Conservation (phyloP, 2,797 vertebrate genomes). For the Notolabrus celidotus region DNA sequence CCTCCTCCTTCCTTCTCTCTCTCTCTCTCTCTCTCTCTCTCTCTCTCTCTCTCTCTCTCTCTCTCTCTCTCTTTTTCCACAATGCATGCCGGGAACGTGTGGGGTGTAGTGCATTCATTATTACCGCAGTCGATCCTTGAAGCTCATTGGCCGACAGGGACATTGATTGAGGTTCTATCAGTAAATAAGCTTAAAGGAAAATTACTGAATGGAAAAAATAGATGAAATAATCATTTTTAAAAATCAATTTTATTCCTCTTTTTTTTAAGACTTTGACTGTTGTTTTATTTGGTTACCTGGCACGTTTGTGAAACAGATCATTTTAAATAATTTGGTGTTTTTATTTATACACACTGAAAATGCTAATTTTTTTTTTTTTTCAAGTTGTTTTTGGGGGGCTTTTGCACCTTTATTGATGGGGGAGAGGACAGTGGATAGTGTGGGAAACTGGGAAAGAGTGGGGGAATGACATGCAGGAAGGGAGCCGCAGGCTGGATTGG, state of each 20-base stretch:
- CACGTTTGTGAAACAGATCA: no score
- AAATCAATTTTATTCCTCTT: not conserved
- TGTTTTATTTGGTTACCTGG: not conserved
- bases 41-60: slow-evolving; percentile 34
- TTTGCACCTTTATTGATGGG: no score
- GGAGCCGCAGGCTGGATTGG: no score
- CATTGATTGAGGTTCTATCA: slow-evolving; percentile 11
- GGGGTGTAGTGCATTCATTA: slow-evolving; percentile 65
- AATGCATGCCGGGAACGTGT: slow-evolving; percentile 85
- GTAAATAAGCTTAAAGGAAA: not conserved
- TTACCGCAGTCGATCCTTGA: slow-evolving; percentile 48
- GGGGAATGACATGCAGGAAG: no score
- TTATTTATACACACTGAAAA: no score
- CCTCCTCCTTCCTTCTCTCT: no score
- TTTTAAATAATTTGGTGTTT: no score
- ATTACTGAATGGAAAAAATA: not conserved
- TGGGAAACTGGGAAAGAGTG: no score
- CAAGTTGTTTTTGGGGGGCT: no score
- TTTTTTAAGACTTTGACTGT: not conserved
- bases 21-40: slow-evolving; percentile 29
- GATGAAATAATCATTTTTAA: no score
- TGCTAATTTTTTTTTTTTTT: no score
- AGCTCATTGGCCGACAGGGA: slow-evolving; percentile 44
- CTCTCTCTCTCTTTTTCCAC: slow-evolving; percentile 39
- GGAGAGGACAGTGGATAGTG: no score